A percentile compares a stretch with the other conserved stretches of the same genome.
These are phyloP conservation scores for Cherax quadricarinatus DNA, from an alignment of 1,140 invertebrate species.

Conservation along the genomic window DNA sequence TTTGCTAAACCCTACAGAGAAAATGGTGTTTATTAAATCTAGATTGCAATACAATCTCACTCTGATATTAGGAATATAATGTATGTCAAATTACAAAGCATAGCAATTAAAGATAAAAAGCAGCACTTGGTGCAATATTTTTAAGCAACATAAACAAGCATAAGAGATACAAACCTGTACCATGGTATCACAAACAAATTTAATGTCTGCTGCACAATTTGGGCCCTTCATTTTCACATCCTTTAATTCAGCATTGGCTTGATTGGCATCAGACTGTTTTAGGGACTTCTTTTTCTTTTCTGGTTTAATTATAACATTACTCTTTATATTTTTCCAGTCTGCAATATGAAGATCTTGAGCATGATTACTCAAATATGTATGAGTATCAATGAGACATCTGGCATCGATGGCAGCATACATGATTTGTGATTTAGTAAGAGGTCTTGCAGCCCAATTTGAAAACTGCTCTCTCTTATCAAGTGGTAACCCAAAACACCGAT, in stretches of 20 bases:
- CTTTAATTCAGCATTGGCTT: background rate
- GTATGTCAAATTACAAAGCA: too few relatives aligned
- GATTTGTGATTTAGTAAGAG: slow-evolving; percentile 48
- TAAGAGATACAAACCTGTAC: slow-evolving; percentile 36
- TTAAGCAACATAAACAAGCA: too few relatives aligned
- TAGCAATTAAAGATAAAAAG: too few relatives aligned
- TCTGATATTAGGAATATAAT: too few relatives aligned
- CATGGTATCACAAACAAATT: slow-evolving; percentile 60
- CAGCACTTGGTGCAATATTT: too few relatives aligned
- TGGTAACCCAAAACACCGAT: slow-evolving; percentile 53
- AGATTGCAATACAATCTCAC: too few relatives aligned
- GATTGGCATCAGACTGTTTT: background rate
- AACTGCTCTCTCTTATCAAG: slow-evolving; percentile 48
- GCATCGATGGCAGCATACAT: slow-evolving; percentile 47
- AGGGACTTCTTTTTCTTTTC: slow-evolving; percentile 25
- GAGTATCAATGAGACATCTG: slow-evolving; percentile 42
- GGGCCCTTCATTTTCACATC: slow-evolving; percentile 17
- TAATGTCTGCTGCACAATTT: slow-evolving; percentile 34
- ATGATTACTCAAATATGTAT: slow-evolving; percentile 19
- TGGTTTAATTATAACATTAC: background rate
- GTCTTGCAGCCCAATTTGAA: slow-evolving; percentile 53
- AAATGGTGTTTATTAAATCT: background rate
- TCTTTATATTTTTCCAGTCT: slow-evolving; percentile 41
- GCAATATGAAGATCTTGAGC: slow-evolving; percentile 19
- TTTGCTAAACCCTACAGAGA: slow-evolving; percentile 43